These are phyloP conservation scores for Euwallacea similis DNA, from an alignment of 1,140 invertebrate genomes.

Conservation along the genomic window DNA sequence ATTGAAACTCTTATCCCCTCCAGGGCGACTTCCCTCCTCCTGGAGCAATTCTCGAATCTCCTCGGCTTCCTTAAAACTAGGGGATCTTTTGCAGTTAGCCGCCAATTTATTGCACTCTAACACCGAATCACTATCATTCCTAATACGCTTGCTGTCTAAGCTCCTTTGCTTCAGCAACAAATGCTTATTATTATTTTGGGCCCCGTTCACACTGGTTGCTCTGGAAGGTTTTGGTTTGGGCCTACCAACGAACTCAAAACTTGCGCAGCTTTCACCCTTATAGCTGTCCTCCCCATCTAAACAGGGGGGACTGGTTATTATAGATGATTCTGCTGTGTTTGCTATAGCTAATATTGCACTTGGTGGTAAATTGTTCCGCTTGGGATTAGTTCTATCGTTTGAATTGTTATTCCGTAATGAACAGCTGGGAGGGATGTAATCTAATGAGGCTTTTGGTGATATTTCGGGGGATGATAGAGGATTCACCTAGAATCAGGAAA, in stretches of 20 bases:
- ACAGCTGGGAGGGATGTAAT: slow-evolving; percentile 56
- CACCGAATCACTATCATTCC: slow-evolving; percentile 51
- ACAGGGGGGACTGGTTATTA: slow-evolving; percentile 53
- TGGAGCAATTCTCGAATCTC: slow-evolving; percentile 49
- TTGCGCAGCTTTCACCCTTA: slow-evolving; percentile 64
- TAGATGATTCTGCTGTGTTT: slow-evolving; percentile 53
- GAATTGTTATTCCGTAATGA: slow-evolving; percentile 49
- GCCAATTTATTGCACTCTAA: slow-evolving; percentile 52
- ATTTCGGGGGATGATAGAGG: slow-evolving; percentile 56
- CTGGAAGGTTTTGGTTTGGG: slow-evolving; percentile 47
- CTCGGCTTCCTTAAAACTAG: slow-evolving; percentile 53
- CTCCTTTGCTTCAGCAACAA: slow-evolving; percentile 45
- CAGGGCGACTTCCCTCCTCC: slow-evolving; percentile 56
- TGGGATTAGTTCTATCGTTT: slow-evolving; percentile 42
- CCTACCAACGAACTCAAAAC: slow-evolving; percentile 62
- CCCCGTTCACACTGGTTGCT: slow-evolving; percentile 45
- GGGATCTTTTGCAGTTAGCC: slow-evolving; percentile 51
- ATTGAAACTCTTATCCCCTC: slow-evolving; percentile 57
- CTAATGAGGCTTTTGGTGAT: slow-evolving; percentile 55
- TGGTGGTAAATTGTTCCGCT: slow-evolving; percentile 55
- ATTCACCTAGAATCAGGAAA: slow-evolving; percentile 42
- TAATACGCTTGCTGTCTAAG: slow-evolving; percentile 45
- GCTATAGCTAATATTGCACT: slow-evolving; percentile 54
- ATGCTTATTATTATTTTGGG: slow-evolving; percentile 19
- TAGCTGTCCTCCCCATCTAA: slow-evolving; percentile 52